Base-by-base conservation (phyloP, 2,113 vertebrate genomes). In the Columba janthina region DNA sequence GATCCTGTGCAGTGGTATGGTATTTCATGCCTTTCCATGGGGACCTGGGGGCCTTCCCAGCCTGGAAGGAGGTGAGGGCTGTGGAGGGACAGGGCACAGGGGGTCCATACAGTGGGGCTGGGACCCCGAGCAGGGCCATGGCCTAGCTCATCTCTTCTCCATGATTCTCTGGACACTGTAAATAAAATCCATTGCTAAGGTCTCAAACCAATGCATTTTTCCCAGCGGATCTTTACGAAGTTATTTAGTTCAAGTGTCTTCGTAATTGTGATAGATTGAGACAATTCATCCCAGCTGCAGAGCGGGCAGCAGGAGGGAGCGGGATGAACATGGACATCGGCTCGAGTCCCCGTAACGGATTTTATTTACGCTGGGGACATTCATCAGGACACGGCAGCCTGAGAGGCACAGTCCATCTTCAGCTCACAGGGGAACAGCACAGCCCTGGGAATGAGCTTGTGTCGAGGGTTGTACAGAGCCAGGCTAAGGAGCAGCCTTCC, bases 251-350 rank as follows among this genome's bases (percentile, higher is more conserved):
- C 92, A 72, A 90, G 92, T 72, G 70, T 94, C 94, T 95, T 38
- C 11, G 73, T 98, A 98, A 98, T 95, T 97, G 94, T 97, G 96
- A 97, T 93, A 54, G 89, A 95, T 91, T 48, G 90, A 94, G 88
- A 95, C 78, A 97, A 97, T 97, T 75, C 89, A 34, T 69, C 69
- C 85, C 15, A 26, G 78, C 75, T 57, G 67, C 57, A 81, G 90
- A 93, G 65, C 8, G 65, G 70, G 89, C 89, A 96, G 92, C 77
- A 76, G 69, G 77, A 87, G 62, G 92, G 95, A 97, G 36, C 28
- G 3, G 71, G 38, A 74, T 6, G 3, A 62, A 15, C 53, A 8
- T 0, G 88, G 85, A 56, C 93, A 78, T 85, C 32, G 1, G 89
- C 94, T 85, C 38, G 0, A 93, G 67, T 56, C 89, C 75, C 90